Evolutionary conservation across 2,888 invertebrate genomes (phyloP).

Genomic region (Hypena proboscidalis): DNA sequence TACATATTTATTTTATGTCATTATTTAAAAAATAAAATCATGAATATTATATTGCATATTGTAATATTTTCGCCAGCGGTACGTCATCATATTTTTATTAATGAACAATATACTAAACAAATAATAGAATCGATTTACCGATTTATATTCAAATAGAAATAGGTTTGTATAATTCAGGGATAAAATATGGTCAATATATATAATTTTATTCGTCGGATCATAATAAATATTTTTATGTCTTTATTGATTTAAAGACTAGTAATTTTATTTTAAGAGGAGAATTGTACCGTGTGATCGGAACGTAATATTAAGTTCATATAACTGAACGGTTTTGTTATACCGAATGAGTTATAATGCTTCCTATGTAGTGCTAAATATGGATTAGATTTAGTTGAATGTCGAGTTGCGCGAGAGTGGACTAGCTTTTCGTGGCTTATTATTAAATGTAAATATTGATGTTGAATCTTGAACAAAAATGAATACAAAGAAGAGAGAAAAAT

Average conservation of each 20-base stretch:
- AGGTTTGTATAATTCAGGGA: constrained; percentile 16
- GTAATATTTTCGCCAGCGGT: constrained; percentile 10
- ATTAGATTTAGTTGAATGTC: constrained; percentile 27
- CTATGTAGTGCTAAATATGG: constrained; percentile 63
- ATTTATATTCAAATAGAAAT: constrained; percentile 13
- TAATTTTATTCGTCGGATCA: constrained; percentile 19
- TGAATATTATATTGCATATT: too few species aligned
- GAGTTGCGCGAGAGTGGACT: constrained; percentile 30
- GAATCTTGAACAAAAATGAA: too few species aligned
- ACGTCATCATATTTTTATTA: background rate
- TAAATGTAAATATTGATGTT: too few species aligned
- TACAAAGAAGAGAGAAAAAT: background rate
- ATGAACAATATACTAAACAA: constrained; percentile 31
- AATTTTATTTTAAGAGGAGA: constrained; percentile 20
- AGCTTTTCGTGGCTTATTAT: too few species aligned
- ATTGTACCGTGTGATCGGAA: constrained; percentile 20
- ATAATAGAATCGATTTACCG: constrained; percentile 23
- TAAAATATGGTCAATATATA: constrained; percentile 12
- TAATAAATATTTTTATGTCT: constrained; percentile 20
- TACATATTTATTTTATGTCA: too few species aligned
- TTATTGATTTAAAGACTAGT: constrained; percentile 12
- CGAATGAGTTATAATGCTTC: constrained; percentile 59
- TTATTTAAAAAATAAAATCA: too few species aligned
- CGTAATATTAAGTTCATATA: constrained; percentile 11
- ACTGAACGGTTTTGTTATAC: constrained; percentile 32